phyloP scores from a whole-genome alignment of 2,888 invertebrate genomes.

The Rotaria macrura region DNA sequence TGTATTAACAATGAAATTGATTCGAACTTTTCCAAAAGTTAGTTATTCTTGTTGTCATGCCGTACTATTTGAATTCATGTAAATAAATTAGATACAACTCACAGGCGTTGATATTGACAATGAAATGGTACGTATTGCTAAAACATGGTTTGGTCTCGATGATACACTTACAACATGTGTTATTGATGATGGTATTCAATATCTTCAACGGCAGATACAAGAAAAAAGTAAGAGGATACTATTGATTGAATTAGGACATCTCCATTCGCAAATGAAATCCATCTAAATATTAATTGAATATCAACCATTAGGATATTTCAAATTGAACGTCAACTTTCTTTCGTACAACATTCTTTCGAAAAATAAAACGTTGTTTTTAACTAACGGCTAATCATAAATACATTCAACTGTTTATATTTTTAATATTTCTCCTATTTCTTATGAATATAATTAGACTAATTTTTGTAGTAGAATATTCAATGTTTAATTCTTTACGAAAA shows the following conservation, averaged over 20 bases:
- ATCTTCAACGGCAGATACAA: neutral
- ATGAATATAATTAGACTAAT: no score
- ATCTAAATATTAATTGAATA: no score
- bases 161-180: neutral
- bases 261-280: no score
- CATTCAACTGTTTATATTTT: no score
- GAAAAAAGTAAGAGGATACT: neutral
- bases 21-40: neutral
- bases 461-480: no score
- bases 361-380: no score
- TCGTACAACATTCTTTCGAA: no score
- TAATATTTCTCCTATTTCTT: no score
- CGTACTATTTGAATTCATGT: neutral
- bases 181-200: neutral
- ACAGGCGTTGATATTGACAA: constrained; percentile 3
- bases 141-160: constrained; percentile 16
- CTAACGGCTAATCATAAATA: no score
- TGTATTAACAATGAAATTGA: neutral
- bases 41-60: neutral
- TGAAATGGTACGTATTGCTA: neutral
- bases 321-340: no score
- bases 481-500: no score
- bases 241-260: neutral
- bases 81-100: neutral
- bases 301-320: no score